Conservation (phyloP, 2,113 vertebrate species). For the Rhombomys opimus region DNA sequence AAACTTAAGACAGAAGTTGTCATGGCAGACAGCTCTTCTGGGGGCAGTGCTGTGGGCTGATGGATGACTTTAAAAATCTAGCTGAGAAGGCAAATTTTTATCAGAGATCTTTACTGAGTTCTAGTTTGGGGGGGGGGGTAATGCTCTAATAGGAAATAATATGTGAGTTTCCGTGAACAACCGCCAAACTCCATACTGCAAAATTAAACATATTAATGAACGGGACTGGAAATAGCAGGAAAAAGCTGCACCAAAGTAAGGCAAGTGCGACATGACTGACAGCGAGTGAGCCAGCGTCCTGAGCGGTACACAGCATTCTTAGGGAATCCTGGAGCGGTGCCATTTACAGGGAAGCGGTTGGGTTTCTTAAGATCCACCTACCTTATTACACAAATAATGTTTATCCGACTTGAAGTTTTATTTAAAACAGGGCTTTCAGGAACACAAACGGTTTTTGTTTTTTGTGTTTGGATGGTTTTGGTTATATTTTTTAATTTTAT, state of each 20-base stretch:
- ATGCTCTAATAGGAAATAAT: constrained; percentile 9
- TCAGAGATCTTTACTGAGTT: constrained; percentile 13
- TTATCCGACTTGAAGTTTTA: constrained; percentile 42
- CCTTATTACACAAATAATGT: background rate
- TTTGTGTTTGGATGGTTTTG: background rate
- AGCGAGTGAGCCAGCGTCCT: background rate
- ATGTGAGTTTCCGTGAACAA: constrained; percentile 26
- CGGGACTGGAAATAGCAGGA: background rate
- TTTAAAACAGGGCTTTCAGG: constrained; percentile 59
- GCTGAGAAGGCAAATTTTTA: constrained; percentile 15
- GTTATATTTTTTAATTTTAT: background rate
- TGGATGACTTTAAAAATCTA: constrained; percentile 10
- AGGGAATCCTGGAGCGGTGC: constrained; percentile 5
- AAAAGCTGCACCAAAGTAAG: background rate
- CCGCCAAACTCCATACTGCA: background rate
- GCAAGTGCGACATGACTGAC: background rate
- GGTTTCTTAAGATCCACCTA: background rate
- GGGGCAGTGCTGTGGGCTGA: background rate
- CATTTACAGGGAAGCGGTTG: background rate
- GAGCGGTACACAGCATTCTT: background rate
- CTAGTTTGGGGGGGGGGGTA: constrained; percentile 14
- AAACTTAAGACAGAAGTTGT: constrained; percentile 19
- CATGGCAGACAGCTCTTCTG: background rate
- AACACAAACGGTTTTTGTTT: background rate
- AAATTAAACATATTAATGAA: background rate